Evolutionary conservation across 2,797 vertebrate species (phyloP).

Genomic region (Selene dorsalis): DNA sequence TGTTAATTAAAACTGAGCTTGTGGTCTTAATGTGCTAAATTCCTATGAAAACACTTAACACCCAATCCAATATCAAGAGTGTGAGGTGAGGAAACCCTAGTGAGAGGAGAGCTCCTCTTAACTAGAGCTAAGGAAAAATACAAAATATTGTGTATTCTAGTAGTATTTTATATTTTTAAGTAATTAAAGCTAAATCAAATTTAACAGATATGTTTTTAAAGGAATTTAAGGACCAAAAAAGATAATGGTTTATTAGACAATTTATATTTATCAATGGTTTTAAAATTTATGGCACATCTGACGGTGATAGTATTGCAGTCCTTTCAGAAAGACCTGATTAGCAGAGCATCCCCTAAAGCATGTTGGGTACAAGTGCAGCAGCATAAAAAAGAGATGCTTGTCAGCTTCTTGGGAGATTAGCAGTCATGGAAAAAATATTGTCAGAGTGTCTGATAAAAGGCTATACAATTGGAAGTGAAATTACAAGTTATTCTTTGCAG

Average conservation of each 20-base stretch:
- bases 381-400: constrained; percentile 30
- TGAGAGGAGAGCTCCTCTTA: constrained; percentile 1
- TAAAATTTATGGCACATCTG: constrained; percentile 17
- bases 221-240: not conserved
- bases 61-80: constrained; percentile 54
- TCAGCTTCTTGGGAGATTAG: constrained; percentile 43
- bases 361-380: constrained; percentile 22
- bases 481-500: constrained; percentile 55
- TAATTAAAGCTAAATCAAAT: not conserved
- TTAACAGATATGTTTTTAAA: not conserved
- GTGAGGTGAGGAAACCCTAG: not conserved
- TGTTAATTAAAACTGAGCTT: constrained; percentile 81
- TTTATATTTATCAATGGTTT: not conserved
- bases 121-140: not conserved
- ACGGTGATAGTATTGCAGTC: constrained; percentile 23
- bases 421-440: constrained; percentile 26
- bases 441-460: constrained; percentile 46
- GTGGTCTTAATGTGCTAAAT: constrained; percentile 78
- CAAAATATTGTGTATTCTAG: not conserved
- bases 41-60: constrained; percentile 73
- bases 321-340: constrained; percentile 46
- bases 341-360: constrained; percentile 20
- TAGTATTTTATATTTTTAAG: not conserved
- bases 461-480: constrained; percentile 53
- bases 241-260: no score